Conservation (phyloP, 2,888 invertebrate species). For the Metallyticus violacea region DNA sequence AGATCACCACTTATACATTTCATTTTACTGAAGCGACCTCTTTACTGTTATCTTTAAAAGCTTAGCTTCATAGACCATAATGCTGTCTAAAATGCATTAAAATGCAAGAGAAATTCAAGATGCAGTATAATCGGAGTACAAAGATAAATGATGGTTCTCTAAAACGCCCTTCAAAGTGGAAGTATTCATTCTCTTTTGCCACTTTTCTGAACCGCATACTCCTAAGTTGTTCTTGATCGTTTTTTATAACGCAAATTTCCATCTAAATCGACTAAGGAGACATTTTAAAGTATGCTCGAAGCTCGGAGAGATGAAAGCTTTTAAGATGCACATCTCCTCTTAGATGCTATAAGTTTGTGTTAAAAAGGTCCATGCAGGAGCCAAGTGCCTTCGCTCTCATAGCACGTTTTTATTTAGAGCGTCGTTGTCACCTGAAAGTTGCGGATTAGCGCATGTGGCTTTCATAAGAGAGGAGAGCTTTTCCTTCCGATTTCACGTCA, state of each 20-base stretch:
- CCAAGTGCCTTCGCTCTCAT: too few species aligned
- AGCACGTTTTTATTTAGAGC: background rate
- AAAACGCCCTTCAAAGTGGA: too few species aligned
- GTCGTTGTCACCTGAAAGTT: background rate
- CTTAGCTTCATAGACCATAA: too few species aligned
- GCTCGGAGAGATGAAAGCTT: background rate
- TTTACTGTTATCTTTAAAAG: too few species aligned
- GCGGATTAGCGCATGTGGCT: background rate
- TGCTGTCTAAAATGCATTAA: too few species aligned
- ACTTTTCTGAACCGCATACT: too few species aligned
- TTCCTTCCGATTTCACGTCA: background rate
- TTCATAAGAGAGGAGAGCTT: background rate
- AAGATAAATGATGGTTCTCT: too few species aligned
- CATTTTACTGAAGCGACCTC: too few species aligned
- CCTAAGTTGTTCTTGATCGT: background rate
- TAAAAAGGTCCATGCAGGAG: background rate
- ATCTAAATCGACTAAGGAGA: background rate
- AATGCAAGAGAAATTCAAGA: too few species aligned
- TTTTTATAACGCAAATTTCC: background rate
- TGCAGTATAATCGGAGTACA: too few species aligned
- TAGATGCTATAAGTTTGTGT: background rate
- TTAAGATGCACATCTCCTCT: background rate
- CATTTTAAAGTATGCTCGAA: background rate
- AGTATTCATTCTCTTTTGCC: too few species aligned
- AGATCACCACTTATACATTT: too few species aligned